Base-by-base conservation (phyloP, 2,888 invertebrate species). In the Metallyticus violacea region DNA sequence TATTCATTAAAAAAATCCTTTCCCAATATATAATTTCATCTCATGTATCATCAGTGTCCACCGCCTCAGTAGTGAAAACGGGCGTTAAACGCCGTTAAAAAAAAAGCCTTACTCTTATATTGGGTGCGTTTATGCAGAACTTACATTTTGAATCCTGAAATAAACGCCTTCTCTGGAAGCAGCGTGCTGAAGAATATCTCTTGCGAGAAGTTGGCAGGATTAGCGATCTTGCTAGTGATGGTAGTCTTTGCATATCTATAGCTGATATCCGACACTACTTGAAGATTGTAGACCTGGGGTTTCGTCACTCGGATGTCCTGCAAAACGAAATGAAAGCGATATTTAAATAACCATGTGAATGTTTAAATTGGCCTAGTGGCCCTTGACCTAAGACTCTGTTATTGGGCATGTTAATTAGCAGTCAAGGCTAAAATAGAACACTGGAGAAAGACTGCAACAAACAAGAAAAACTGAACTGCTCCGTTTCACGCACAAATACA, bases 161-260 rank as follows among this genome's bases (percentile, higher is more conserved):
- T 95, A 90, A 95, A 96, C 0, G 95, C 95, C 0, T 94, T 94
- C 87, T 95, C 95, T 0, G 96, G 96, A 81, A 96, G 91, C 25
- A 95, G 93, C 6, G 96, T 93, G 82, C 94, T 93, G 91, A 96
- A 96, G 79, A 93, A 92, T 6, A 94, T 94, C 90, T 96, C 95
- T 88, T 94, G 94, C 0, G 95, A 92, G 9, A 90, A 62, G 15
- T 62, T 91, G 7, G 93, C 93, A 1, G 93, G 93, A 91, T 96
- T 96, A 88, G 93, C 93, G 28, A 96, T 93, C 88, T 93, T 92
- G 88, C 95, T 95, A 6, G 94, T 94, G 0, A 96, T 93, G 7
- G 93, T 90, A 0, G 96, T 96, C 88, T 93, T 93, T 7, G 95
- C 94, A 90, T 95, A 96, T 26, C 96, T 93, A 89, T 94, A 93